phyloP scores from a whole-genome alignment of 1,140 invertebrate species.

The Kradibia gibbosae region DNA sequence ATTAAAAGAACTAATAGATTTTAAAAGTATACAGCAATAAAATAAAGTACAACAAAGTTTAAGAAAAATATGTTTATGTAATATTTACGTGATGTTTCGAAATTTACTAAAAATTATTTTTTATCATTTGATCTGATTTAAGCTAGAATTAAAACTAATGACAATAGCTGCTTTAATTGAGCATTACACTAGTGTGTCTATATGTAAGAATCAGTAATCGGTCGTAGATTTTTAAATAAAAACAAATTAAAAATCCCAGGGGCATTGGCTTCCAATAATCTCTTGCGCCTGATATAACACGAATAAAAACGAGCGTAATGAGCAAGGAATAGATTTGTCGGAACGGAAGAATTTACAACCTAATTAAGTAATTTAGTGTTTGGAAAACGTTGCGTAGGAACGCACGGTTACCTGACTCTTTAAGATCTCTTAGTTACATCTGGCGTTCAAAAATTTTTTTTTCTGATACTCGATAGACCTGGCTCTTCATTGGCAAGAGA shows the following conservation, averaged over 20 bases:
- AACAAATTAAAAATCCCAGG: not conserved
- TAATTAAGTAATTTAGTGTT: slow-evolving; percentile 25
- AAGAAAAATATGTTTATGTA: too few relatives aligned
- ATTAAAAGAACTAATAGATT: too few relatives aligned
- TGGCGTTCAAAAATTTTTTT: slow-evolving; percentile 21
- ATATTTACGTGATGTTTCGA: too few relatives aligned
- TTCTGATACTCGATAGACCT: not conserved
- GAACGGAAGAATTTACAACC: slow-evolving; percentile 16
- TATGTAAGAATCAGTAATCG: not conserved
- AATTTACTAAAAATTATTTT: too few relatives aligned
- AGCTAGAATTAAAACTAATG: too few relatives aligned
- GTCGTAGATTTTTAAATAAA: not conserved
- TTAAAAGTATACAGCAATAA: too few relatives aligned
- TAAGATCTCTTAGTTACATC: not conserved
- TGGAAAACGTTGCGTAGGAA: not conserved
- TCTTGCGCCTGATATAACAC: not conserved
- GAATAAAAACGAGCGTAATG: slow-evolving; percentile 14
- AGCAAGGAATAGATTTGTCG: slow-evolving; percentile 7
- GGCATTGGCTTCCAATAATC: not conserved
- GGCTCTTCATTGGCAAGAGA: not conserved
- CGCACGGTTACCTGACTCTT: not conserved
- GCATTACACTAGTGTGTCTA: too few relatives aligned
- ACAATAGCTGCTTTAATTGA: too few relatives aligned
- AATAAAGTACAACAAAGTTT: too few relatives aligned
- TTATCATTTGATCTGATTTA: too few relatives aligned